phyloP scores from a whole-genome alignment of 2,888 invertebrate species.

The Trilocha varians region DNA sequence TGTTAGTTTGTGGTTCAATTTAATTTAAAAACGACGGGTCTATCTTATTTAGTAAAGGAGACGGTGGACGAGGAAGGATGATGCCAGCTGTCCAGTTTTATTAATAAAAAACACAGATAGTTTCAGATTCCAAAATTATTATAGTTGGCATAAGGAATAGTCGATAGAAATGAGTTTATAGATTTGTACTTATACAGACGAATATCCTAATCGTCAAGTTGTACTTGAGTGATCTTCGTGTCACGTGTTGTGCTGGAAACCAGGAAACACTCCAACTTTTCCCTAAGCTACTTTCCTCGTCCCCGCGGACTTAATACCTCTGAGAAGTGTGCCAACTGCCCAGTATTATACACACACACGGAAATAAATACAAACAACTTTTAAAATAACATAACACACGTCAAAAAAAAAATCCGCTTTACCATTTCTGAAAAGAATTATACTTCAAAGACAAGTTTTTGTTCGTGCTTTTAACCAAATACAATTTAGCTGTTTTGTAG shows the following conservation, averaged over 20 bases:
- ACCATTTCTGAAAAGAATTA: background rate
- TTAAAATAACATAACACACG: constrained; percentile 15
- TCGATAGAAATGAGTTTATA: too few relatives aligned
- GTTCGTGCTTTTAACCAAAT: background rate
- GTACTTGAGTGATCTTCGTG: background rate
- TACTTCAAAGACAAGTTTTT: background rate
- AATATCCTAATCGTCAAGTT: background rate
- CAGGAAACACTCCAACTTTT: constrained; percentile 1
- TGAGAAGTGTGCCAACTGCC: constrained; percentile 10
- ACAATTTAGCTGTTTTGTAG: too few relatives aligned
- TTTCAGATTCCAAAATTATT: too few relatives aligned
- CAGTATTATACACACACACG: constrained; percentile 10
- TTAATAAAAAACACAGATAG: too few relatives aligned
- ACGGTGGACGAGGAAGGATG: too few relatives aligned
- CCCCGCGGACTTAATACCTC: constrained; percentile 8
- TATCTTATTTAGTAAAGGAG: too few relatives aligned
- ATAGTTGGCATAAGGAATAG: too few relatives aligned
- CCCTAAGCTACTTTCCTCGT: constrained; percentile 10
- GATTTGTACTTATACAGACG: background rate
- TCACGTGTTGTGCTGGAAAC: background rate
- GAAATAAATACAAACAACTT: constrained; percentile 16
- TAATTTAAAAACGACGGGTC: too few relatives aligned
- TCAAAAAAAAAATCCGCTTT: background rate
- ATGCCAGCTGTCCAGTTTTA: too few relatives aligned
- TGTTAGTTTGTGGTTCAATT: too few relatives aligned